These are phyloP conservation scores for Monoplex corrugatus DNA, from an alignment of 2,888 invertebrate species.

Conservation along the genomic window DNA sequence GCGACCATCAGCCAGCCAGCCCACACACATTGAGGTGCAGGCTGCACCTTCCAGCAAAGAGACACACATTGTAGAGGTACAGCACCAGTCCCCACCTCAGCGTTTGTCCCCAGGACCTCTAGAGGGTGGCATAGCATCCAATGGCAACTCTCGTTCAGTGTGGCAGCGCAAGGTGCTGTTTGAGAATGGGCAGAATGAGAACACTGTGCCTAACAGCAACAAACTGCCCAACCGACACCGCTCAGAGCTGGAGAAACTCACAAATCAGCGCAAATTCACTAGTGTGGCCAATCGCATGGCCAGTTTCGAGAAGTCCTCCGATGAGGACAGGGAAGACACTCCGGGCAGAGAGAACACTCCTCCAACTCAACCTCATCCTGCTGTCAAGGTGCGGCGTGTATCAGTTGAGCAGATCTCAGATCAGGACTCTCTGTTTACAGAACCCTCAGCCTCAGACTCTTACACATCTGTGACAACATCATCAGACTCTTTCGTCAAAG, in stretches of 20 bases:
- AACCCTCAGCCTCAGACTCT: slow-evolving; percentile 44
- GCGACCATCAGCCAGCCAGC: slow-evolving; percentile 44
- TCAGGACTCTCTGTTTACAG: neutral
- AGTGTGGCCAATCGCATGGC: slow-evolving; percentile 78
- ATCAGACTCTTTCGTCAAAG: slow-evolving; percentile 53
- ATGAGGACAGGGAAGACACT: slow-evolving; percentile 47
- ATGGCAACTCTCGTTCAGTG: slow-evolving; percentile 61
- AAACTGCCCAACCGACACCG: slow-evolving; percentile 65
- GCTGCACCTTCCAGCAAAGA: slow-evolving; percentile 44
- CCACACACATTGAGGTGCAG: slow-evolving; percentile 67
- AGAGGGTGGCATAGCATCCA: neutral
- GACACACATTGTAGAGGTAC: slow-evolving; percentile 30
- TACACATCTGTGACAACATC: slow-evolving; percentile 56
- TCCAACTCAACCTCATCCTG: slow-evolving; percentile 55
- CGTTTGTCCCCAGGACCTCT: neutral
- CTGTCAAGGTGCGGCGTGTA: slow-evolving; percentile 61
- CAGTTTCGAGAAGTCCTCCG: slow-evolving; percentile 73
- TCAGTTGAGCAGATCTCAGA: slow-evolving; percentile 55
- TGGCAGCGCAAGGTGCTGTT: slow-evolving; percentile 75
- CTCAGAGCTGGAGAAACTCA: slow-evolving; percentile 75
- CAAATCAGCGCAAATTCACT: slow-evolving; percentile 82
- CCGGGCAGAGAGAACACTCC: slow-evolving; percentile 51
- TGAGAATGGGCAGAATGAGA: slow-evolving; percentile 68
- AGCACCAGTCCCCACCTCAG: neutral
- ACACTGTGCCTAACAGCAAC: slow-evolving; percentile 48